Evolutionary conservation across 2,797 vertebrate genomes (phyloP).

Genomic region (Phataginus tetradactyla): DNA sequence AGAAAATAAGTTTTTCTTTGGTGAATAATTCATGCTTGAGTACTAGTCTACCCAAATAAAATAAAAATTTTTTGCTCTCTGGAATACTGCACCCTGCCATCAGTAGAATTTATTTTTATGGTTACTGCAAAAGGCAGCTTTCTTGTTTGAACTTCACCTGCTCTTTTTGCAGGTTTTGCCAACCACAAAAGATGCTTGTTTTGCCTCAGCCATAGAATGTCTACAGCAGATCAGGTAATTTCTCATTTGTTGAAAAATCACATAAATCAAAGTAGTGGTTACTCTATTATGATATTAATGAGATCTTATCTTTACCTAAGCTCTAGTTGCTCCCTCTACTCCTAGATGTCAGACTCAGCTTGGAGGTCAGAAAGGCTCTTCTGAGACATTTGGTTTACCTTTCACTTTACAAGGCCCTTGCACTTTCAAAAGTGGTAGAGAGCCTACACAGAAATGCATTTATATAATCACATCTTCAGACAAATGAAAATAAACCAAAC

Average conservation of each 20-base stretch:
- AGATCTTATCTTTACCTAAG: not conserved
- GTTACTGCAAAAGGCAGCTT: not conserved
- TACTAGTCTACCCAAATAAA: too few relatives aligned
- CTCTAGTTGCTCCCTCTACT: not conserved
- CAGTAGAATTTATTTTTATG: not conserved
- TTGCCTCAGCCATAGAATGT: slow-evolving; percentile 95
- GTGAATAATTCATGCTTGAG: not conserved
- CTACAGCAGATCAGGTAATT: slow-evolving; percentile 98
- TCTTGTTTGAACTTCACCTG: slow-evolving; percentile 20
- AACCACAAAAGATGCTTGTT: slow-evolving; percentile 94
- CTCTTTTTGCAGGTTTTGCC: slow-evolving; percentile 90
- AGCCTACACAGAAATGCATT: not conserved
- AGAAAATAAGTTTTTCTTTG: not conserved
- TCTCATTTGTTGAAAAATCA: slow-evolving; percentile 39
- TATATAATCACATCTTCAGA: not conserved
- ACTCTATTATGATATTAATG: not conserved
- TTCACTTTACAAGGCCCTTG: not conserved
- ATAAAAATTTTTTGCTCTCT: too few relatives aligned
- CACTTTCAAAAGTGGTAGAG: not conserved
- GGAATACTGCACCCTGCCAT: not conserved
- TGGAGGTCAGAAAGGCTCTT: not conserved
- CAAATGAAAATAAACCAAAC: slow-evolving; percentile 2
- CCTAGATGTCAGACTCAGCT: not conserved
- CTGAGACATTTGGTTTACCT: not conserved
- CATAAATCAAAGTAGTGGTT: not conserved